Conservation (phyloP, 2,888 invertebrate genomes). For the Drosophila longiperda region DNA sequence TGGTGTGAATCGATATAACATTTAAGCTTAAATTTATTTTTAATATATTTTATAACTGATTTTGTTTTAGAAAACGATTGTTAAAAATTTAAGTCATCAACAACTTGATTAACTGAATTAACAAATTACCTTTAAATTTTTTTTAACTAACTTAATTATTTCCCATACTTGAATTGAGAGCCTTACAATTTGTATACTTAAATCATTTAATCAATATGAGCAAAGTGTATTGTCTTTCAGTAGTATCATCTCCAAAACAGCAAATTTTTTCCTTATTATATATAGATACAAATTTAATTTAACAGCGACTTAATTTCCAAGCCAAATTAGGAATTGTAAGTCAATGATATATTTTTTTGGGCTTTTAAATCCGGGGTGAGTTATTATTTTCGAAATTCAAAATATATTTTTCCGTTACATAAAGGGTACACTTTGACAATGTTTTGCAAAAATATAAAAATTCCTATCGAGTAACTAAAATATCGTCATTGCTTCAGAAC, state of each 20-base stretch:
- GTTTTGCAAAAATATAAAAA: neutral
- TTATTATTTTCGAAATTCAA: neutral
- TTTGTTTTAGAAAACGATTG: neutral
- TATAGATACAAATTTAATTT: neutral
- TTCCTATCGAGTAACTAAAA: conserved; percentile 1
- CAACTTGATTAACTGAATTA: neutral
- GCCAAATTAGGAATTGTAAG: neutral
- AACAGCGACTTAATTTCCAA: neutral
- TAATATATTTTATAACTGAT: neutral
- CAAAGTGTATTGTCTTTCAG: neutral
- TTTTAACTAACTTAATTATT: neutral
- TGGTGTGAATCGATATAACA: neutral
- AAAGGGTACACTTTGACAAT: neutral
- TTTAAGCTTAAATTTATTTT: neutral
- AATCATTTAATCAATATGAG: neutral
- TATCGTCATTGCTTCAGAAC: conserved; percentile 1
- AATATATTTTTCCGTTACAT: neutral
- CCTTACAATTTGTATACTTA: neutral
- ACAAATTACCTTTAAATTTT: neutral
- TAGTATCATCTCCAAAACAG: neutral
- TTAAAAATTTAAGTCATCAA: neutral
- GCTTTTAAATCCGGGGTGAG: neutral
- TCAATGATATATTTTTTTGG: neutral
- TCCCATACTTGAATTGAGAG: neutral
- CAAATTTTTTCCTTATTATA: neutral